Evolutionary conservation across 2,113 vertebrate species (phyloP), one percentile per base, ranked within the genome.

Genomic region (Tinamus guttatus): DNA sequence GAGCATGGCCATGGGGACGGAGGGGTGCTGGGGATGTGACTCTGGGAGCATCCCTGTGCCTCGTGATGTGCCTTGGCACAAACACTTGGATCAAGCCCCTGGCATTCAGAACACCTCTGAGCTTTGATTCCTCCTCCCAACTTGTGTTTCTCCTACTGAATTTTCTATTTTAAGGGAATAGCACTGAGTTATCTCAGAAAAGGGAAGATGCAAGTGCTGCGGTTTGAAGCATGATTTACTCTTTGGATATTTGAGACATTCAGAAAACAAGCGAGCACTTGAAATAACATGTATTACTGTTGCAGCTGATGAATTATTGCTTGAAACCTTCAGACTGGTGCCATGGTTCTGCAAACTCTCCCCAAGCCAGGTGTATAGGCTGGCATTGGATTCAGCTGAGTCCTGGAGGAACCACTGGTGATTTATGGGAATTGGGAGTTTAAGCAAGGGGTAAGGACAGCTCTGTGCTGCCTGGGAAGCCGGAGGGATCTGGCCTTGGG

Each of bases 131-230:
- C 47, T 47, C 73, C 52, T 90, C 91, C 86, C 68, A 90, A 67
- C 76, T 45, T 74, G 52, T 51, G 13, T 77, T 67, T 93, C 63
- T 94, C 36, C 79, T 64, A 3, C 32, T 71, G 76, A 64, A 78
- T 81, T 91, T 83, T 81, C 85, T 91, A 47, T 90, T 91, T 93
- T 86, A 76, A 81, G 64, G 81, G 89, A 94, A 60, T 81, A 75
- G 82, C 85, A 64, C 89, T 83, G 49, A 51, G 45, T 82, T 85
- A 60, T 36, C 32, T 85, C 27, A 58, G 73, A 74, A 84, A 17
- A 30, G 76, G 78, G 63, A 70, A 81, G 25, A 28, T 34, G 20
- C 28, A 77, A 79, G n/a, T 62, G 43, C 17, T 43, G 12, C 56
- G 43, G 77, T 91, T 86, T 73, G 71, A 93, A 92, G 77, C 7